phyloP scores from a whole-genome alignment of 2,113 vertebrate species.

The Vimba vimba region DNA sequence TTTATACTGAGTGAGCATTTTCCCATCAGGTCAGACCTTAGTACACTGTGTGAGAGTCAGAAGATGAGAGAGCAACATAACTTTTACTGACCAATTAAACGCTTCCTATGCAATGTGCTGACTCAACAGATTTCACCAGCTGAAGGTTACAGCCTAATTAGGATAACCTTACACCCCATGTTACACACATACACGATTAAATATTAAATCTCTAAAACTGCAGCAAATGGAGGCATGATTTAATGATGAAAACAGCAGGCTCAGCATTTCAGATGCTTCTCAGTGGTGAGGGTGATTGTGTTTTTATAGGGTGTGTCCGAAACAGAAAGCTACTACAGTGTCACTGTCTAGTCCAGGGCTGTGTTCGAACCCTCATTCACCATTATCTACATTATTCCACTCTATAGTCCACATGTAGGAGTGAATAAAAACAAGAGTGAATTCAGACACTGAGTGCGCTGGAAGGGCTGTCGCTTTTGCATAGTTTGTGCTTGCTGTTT shows the following conservation, averaged over 20 bases:
- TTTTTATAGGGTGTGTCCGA: not conserved
- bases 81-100: slow-evolving; percentile 60
- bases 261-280: slow-evolving; percentile 6
- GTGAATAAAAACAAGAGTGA: too few relatives aligned
- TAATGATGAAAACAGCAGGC: slow-evolving; percentile 23
- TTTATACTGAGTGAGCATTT: slow-evolving; percentile 20
- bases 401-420: too few relatives aligned
- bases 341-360: not conserved
- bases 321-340: not conserved
- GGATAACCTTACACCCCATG: slow-evolving; percentile 32
- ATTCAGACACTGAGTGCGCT: too few relatives aligned
- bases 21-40: slow-evolving; percentile 51
- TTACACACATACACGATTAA: slow-evolving; percentile 17
- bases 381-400: too few relatives aligned
- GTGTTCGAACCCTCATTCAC: not conserved
- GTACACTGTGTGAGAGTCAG: slow-evolving; percentile 37
- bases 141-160: slow-evolving; percentile 55
- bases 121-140: slow-evolving; percentile 53
- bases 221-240: not conserved
- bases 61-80: slow-evolving; percentile 42
- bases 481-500: too few relatives aligned
- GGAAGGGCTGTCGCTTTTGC: too few relatives aligned
- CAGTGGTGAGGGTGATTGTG: not conserved
- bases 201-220: not conserved
- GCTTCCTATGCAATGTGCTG: slow-evolving; percentile 40